Evolutionary conservation across 2,888 invertebrate genomes (phyloP), one percentile per base, ranked within the genome.

Genomic region (Ernsta delagoae): DNA sequence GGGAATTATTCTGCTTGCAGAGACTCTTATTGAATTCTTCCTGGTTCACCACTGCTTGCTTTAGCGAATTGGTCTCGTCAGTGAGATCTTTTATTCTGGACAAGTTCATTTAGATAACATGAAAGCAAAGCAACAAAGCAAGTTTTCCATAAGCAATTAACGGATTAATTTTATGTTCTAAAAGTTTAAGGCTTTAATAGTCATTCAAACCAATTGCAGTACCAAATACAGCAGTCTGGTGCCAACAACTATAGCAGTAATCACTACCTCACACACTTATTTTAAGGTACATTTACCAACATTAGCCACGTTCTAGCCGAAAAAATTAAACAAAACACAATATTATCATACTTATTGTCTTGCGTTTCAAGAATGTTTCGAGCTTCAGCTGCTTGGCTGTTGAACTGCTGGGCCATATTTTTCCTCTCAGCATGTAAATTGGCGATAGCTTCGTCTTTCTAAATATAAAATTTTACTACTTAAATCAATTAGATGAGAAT

Each of bases 391-490:
- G 72, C 75, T 53, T 81, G 78, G 16, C 62, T 39, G 48, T 77
- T 78, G 56, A 78, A 79, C 65, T 84, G 81, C 4, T 80, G 76
- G 1, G 79, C 61, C 50, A 80, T 48, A 8, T 78, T 75, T 53
- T 81, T 79, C 70, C 81, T 77, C n/a, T 84, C 82, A 3, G 72
- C 74, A 70, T 78, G 78, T 0, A 82, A 71, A 5, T 70, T 74
- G 0, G 67, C 41, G 12, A 79, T 77, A 7, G 72, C 74, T 67
- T 81, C 76, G 4, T 83, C 82, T 75, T 79, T 84, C 85, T 85
- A 72, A 16, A 73, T 72, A 45, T 8, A 0, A 12, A 12, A 9
- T 48, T 48, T 48, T 9, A 36, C 3, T 24, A 24, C 24, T 24
- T 24, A 24, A 3, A 24, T 24, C 24, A 24, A 3, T 24, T 24